Evolutionary conservation across 2,888 invertebrate species (phyloP).

Genomic region (Protophormia terraenovae): DNA sequence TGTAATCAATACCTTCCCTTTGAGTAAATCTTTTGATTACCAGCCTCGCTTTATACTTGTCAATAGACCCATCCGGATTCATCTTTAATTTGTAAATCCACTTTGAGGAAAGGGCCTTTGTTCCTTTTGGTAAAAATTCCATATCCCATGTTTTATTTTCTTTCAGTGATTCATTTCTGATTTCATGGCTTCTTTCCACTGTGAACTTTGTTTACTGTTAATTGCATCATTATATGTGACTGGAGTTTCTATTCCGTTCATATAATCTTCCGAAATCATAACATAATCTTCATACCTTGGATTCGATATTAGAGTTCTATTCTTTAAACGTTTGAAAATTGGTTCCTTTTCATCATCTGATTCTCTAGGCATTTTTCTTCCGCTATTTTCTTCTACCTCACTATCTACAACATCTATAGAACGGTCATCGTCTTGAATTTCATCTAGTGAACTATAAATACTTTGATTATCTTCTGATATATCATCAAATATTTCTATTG

Average conservation of each 20-base stretch:
- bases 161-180: neutral
- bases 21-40: constrained; percentile 66
- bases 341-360: neutral
- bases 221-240: neutral
- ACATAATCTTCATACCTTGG: constrained; percentile 1
- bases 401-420: no score
- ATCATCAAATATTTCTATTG: neutral
- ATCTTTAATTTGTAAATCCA: neutral
- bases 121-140: neutral
- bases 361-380: neutral
- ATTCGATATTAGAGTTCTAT: neutral
- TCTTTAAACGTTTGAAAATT: neutral
- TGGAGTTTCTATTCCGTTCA: neutral
- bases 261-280: neutral
- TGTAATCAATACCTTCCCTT: constrained; percentile 55
- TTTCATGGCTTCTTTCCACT: constrained; percentile 67
- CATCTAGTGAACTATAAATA: neutral
- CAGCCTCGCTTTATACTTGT: neutral
- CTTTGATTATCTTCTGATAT: neutral
- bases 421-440: neutral
- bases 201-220: neutral
- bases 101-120: neutral
- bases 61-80: neutral
- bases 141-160: neutral
- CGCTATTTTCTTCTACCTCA: neutral